phyloP scores from a whole-genome alignment of 1,140 invertebrate genomes.

The Coenobita brevimanus region DNA sequence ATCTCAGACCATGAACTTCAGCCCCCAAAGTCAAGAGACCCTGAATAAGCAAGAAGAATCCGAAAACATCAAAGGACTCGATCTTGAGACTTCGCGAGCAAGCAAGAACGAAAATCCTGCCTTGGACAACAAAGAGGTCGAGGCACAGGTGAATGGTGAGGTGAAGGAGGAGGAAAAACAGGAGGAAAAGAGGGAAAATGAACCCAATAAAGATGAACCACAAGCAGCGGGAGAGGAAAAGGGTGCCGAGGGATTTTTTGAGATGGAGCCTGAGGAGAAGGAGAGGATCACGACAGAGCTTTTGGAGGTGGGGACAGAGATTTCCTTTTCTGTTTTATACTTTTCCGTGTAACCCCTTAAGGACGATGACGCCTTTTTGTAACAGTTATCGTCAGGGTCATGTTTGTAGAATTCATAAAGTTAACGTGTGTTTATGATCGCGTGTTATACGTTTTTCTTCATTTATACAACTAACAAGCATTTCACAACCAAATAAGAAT shows the following conservation, averaged over 20 bases:
- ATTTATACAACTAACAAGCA: too few species aligned
- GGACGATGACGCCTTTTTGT: too few species aligned
- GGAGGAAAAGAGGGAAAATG: not conserved
- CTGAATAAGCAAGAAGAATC: slow-evolving; percentile 22
- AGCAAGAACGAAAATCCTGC: not conserved
- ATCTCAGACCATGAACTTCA: slow-evolving; percentile 51
- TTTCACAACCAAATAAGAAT: too few species aligned
- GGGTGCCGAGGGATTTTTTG: slow-evolving; percentile 30
- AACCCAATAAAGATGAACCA: slow-evolving; percentile 7
- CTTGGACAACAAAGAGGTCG: slow-evolving; percentile 29
- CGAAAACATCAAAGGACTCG: slow-evolving; percentile 46
- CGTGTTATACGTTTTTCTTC: too few species aligned
- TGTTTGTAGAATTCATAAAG: too few species aligned
- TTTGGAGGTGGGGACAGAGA: slow-evolving; percentile 14
- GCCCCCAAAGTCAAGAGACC: not conserved
- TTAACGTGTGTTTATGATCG: too few species aligned
- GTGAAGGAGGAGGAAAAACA: slow-evolving; percentile 3
- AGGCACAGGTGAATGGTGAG: not conserved
- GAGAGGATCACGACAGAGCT: slow-evolving; percentile 44
- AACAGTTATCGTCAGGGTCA: too few species aligned
- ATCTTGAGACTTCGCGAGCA: slow-evolving; percentile 26
- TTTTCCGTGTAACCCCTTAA: too few species aligned
- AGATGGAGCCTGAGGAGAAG: slow-evolving; percentile 60
- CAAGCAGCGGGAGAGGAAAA: not conserved
- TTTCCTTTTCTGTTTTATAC: too few species aligned